Conservation (phyloP, 2,888 invertebrate species). For the Terebella lapidaria region DNA sequence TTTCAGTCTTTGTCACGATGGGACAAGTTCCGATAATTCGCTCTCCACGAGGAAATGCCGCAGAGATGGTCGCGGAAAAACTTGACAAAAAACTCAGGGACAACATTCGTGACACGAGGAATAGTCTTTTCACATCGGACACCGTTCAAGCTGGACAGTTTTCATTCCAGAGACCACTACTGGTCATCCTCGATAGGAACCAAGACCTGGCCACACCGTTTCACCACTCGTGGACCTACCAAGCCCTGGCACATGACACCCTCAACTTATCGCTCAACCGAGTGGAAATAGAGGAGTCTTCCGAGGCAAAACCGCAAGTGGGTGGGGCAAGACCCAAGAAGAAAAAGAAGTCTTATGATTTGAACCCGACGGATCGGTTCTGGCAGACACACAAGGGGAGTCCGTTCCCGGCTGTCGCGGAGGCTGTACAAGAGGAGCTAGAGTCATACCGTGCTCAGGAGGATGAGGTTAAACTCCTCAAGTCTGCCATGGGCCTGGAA, state of each 20-base stretch:
- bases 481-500: conserved; percentile 89
- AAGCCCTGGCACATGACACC: conserved; percentile 94
- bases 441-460: conserved; percentile 91
- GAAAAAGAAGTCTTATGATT: conserved; percentile 83
- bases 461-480: conserved; percentile 92
- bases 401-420: conserved; percentile 74
- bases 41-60: conserved; percentile 91
- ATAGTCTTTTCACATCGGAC: conserved; percentile 75
- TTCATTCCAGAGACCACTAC: conserved; percentile 80
- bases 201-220: conserved; percentile 95
- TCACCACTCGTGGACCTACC: conserved; percentile 99
- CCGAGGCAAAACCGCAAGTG: conserved; percentile 38
- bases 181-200: conserved; percentile 88
- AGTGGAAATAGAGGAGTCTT: conserved; percentile 67
- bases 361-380: conserved; percentile 82
- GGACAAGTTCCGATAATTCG: conserved; percentile 84
- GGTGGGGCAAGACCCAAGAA: conserved; percentile 43
- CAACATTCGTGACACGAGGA: conserved; percentile 92
- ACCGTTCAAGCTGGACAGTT: conserved; percentile 60
- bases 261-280: conserved; percentile 81
- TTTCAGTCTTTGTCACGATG: conserved; percentile 92
- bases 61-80: conserved; percentile 96
- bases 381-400: conserved; percentile 91
- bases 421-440: conserved; percentile 95
- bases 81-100: conserved; percentile 94